Evolutionary conservation across 2,113 vertebrate genomes (phyloP), one percentile per base, ranked within the genome.

Genomic region (Acanthisitta chloris): DNA sequence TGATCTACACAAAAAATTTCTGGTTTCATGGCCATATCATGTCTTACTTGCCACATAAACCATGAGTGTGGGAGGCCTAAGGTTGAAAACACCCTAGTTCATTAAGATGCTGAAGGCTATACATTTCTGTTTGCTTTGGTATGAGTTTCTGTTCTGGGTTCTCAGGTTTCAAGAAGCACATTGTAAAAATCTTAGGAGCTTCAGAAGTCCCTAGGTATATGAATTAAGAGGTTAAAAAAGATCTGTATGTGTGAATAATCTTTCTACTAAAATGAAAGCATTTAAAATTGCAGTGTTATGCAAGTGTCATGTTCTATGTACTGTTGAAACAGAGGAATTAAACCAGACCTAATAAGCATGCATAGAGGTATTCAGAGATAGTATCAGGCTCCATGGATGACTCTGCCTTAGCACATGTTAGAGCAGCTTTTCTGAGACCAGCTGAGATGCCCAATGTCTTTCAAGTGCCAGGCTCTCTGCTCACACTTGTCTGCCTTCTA

Each of bases 311-410:
- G 26, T 79, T 85, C 95, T 69, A 86, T 70, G 48, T 73, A 74
- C 66, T 94, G 66, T 88, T 94, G 86, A 92, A 86, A 54, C 42
- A 94, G 71, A 78, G 77, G 48, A 49, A 86, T 83, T 92, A 80
- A 90, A 74, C 10, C 58, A 80, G 74, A 86, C 45, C 28, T 92
- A 77, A 90, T 94, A 57, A 66, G 49, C 49, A 33, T 52, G 29
- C 59, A 58, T 12, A 59, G 72, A 92, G 66, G 61, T 40, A 48
- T 58, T 77, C 43, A 78, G 83, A 78, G 80, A 84, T 81, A 58
- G 36, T 51, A 84, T 90, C 88, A 48, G 86, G 51, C 67, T 90
- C 42, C 3, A 14, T 15, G 43, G 59, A 64, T 92, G 80, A 88
- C 80, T 94, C 33, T 86, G 52, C 52, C 52, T 93, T 93, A 90